These are phyloP conservation scores for Chaetogeoica ovagalla DNA, from an alignment of 2,888 invertebrate species.

Conservation along the genomic window DNA sequence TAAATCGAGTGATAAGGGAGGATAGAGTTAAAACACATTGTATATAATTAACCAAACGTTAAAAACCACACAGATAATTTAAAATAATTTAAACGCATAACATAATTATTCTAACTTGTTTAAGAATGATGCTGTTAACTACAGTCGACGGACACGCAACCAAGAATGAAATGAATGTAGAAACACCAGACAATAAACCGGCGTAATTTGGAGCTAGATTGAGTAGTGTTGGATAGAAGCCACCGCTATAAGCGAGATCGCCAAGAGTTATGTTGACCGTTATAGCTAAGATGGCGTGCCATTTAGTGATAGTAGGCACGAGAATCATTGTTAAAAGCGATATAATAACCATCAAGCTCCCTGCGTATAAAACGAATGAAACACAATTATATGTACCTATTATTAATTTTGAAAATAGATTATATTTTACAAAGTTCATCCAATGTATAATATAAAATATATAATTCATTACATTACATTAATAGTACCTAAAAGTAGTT, in stretches of 20 bases:
- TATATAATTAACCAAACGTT: too few relatives aligned
- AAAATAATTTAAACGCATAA: not conserved
- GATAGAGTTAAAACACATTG: too few relatives aligned
- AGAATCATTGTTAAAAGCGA: constrained; percentile 7
- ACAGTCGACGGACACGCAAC: not conserved
- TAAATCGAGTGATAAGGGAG: too few relatives aligned
- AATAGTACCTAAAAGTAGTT: too few relatives aligned
- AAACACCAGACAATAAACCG: constrained; percentile 31
- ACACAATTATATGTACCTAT: too few relatives aligned
- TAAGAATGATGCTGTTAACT: constrained; percentile 25
- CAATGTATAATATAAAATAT: too few relatives aligned
- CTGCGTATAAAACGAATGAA: not conserved
- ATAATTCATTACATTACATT: too few relatives aligned
- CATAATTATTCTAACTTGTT: constrained; percentile 13
- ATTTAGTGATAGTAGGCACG: constrained; percentile 16
- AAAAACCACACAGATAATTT: too few relatives aligned
- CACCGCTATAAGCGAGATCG: constrained; percentile 29
- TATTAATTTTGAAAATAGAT: too few relatives aligned
- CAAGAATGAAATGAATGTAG: constrained; percentile 20
- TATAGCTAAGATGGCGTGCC: constrained; percentile 5
- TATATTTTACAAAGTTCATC: too few relatives aligned
- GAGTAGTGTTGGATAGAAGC: constrained; percentile 36
- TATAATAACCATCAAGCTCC: not conserved
- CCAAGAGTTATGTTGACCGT: constrained; percentile 6
- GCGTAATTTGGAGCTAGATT: constrained; percentile 36